These are phyloP conservation scores for Folsomia candida DNA, from an alignment of 2,888 invertebrate species.

Conservation along the genomic window DNA sequence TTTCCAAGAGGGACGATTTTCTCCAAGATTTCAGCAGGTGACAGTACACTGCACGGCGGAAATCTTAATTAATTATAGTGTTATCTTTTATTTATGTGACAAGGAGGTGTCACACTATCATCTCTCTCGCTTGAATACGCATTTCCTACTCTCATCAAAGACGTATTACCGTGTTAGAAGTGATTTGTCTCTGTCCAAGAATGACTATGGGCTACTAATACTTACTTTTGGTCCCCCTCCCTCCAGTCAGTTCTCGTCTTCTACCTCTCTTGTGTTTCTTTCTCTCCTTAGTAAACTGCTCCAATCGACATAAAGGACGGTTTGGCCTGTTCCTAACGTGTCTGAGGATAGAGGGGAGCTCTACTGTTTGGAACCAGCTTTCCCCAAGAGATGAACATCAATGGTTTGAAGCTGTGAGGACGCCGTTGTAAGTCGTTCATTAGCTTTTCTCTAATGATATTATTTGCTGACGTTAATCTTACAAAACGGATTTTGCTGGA, in stretches of 20 bases:
- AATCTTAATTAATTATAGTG: slow-evolving; percentile 15
- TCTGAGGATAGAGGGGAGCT: slow-evolving; percentile 18
- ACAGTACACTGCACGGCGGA: too few species aligned
- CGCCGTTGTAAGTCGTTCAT: background rate
- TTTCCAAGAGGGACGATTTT: too few species aligned
- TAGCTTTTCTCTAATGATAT: background rate
- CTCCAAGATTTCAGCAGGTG: too few species aligned
- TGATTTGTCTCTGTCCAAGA: slow-evolving; percentile 18
- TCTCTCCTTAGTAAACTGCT: slow-evolving; percentile 17
- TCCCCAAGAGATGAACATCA: slow-evolving; percentile 10
- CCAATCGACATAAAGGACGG: slow-evolving; percentile 17
- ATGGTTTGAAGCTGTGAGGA: slow-evolving; percentile 12
- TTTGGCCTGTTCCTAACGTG: slow-evolving; percentile 22
- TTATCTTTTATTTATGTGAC: slow-evolving; percentile 10
- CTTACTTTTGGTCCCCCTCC: background rate
- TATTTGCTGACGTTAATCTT: slow-evolving; percentile 1
- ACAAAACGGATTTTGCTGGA: background rate
- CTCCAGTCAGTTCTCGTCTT: background rate
- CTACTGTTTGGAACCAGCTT: slow-evolving; percentile 22
- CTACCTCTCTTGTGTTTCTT: background rate
- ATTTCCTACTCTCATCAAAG: slow-evolving; percentile 4
- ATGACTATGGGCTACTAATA: too few species aligned
- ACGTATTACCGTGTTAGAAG: slow-evolving; percentile 7
- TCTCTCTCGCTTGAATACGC: slow-evolving; percentile 16
- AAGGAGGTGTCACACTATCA: slow-evolving; percentile 10